A percentile compares a stretch with the other conserved stretches of the same genome.
Evolutionary conservation across 2,797 vertebrate species (phyloP).

Genomic region (Gobionotothen gibberifrons): DNA sequence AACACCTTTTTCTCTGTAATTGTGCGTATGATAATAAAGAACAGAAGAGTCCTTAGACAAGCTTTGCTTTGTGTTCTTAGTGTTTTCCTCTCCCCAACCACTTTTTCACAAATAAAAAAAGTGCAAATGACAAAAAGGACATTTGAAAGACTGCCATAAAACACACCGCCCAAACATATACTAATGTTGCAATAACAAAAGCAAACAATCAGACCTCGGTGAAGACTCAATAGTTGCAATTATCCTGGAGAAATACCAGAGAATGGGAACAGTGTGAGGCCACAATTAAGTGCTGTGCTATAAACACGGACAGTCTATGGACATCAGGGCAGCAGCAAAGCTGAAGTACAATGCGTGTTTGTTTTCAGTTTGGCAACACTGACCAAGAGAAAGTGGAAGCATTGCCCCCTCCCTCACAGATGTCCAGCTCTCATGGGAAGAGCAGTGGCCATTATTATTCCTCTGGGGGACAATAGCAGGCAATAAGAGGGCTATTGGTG

Average conservation of each 20-base stretch:
- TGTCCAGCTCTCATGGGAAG: constrained; percentile 54
- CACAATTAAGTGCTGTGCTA: constrained; percentile 75
- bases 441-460: constrained; percentile 69
- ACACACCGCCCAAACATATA: not conserved
- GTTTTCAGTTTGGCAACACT: constrained; percentile 76
- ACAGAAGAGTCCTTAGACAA: not conserved
- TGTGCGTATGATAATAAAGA: too few species aligned
- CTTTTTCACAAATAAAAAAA: not conserved
- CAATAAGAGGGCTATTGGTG: constrained; percentile 47
- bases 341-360: constrained; percentile 76
- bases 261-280: constrained; percentile 60
- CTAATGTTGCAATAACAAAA: constrained; percentile 16
- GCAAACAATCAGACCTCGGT: not conserved
- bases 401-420: constrained; percentile 52
- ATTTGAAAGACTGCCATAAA: not conserved
- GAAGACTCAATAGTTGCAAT: constrained; percentile 32
- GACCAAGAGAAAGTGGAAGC: constrained; percentile 67
- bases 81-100: not conserved
- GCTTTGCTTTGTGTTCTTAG: not conserved
- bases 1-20: too few species aligned
- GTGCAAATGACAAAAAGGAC: not conserved
- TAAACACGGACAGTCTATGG: constrained; percentile 70
- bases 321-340: constrained; percentile 56
- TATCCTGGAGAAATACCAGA: constrained; percentile 33
- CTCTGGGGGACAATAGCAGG: constrained; percentile 59